These are phyloP conservation scores for Poeciliopsis infans DNA, from an alignment of 2,797 vertebrate species.

Conservation along the genomic window DNA sequence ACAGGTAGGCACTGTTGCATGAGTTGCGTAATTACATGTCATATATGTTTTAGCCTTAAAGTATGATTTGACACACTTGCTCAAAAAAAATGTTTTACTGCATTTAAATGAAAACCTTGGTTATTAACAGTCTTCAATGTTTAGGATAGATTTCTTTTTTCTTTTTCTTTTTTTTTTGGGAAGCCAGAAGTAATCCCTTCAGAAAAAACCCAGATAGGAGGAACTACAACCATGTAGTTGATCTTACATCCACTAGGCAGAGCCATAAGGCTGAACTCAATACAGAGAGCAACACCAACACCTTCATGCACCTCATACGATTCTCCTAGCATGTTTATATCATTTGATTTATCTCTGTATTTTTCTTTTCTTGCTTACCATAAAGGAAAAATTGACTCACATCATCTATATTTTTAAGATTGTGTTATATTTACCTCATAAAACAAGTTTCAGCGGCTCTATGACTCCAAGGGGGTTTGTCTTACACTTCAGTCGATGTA, in stretches of 20 bases:
- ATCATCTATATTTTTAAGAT: not conserved
- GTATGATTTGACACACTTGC: not conserved
- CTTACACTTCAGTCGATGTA: slow-evolving; percentile 48
- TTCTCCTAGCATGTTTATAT: slow-evolving; percentile 18
- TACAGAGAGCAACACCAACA: not conserved
- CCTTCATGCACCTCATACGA: slow-evolving; percentile 9
- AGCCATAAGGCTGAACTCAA: slow-evolving; percentile 47
- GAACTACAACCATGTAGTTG: slow-evolving; percentile 46
- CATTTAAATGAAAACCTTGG: not conserved
- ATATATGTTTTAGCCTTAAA: slow-evolving; percentile 5
- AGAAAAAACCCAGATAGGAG: not conserved
- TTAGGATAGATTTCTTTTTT: slow-evolving; percentile 1
- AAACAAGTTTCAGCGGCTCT: slow-evolving; percentile 9
- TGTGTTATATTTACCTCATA: not conserved
- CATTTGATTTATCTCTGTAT: not conserved
- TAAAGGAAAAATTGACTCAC: not conserved
- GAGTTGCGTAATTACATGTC: not conserved
- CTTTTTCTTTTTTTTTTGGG: no score
- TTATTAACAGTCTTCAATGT: not conserved
- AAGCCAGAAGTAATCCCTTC: slow-evolving; percentile 19
- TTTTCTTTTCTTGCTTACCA: not conserved
- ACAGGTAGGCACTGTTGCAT: slow-evolving; percentile 27
- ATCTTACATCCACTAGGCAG: slow-evolving; percentile 66
- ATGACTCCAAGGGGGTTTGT: slow-evolving; percentile 26
- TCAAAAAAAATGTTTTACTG: not conserved